A percentile compares a stretch with the other conserved stretches of the same genome.
These are phyloP conservation scores for Acleris emargana DNA, from an alignment of 2,888 invertebrate genomes.

Conservation along the genomic window DNA sequence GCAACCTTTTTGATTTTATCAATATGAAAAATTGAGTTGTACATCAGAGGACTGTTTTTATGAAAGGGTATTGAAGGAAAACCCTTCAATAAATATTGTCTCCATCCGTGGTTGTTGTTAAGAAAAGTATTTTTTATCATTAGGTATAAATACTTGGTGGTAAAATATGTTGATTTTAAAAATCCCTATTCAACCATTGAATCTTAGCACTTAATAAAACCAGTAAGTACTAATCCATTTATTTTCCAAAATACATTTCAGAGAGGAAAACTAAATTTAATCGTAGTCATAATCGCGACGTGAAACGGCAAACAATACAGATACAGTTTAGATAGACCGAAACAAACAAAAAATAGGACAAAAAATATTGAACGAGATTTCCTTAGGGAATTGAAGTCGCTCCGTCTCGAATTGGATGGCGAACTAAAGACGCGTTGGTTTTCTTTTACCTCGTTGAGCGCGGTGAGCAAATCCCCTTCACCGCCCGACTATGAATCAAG, in stretches of 20 bases:
- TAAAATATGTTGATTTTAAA: too few species aligned
- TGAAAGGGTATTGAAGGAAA: slow-evolving; percentile 35
- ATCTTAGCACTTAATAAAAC: too few species aligned
- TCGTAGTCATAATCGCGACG: slow-evolving; percentile 36
- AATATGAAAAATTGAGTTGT: slow-evolving; percentile 42
- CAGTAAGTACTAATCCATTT: neutral
- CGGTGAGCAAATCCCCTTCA: slow-evolving; percentile 44
- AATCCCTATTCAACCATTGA: too few species aligned
- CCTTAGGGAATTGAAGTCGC: slow-evolving; percentile 67
- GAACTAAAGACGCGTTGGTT: slow-evolving; percentile 66
- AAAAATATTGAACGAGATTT: slow-evolving; percentile 69
- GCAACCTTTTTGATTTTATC: slow-evolving; percentile 52
- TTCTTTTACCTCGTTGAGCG: slow-evolving; percentile 53
- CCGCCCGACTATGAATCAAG: slow-evolving; percentile 56
- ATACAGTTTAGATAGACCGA: slow-evolving; percentile 53
- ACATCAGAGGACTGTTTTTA: slow-evolving; percentile 29
- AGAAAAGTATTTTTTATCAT: slow-evolving; percentile 9
- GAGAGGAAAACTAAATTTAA: slow-evolving; percentile 28
- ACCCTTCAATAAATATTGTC: slow-evolving; percentile 21
- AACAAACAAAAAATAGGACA: slow-evolving; percentile 57
- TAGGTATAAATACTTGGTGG: too few species aligned
- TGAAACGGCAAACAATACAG: slow-evolving; percentile 44
- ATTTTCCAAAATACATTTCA: neutral
- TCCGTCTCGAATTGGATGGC: slow-evolving; percentile 68
- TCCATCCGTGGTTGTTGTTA: neutral